Conservation (phyloP, 2,888 invertebrate species). For the Lissonota sp. region DNA sequence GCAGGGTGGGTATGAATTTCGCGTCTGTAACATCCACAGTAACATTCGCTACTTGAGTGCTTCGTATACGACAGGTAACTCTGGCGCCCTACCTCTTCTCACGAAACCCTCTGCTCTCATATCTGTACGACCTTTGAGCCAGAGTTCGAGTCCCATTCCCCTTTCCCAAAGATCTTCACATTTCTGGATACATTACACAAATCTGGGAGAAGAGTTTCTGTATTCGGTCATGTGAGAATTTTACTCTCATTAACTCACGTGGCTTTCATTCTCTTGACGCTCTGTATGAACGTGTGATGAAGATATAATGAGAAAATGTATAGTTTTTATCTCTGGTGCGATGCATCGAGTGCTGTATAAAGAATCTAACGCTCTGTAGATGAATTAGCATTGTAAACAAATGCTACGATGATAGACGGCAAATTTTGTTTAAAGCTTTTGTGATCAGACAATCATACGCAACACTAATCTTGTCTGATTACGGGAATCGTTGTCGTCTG, state of each 20-base stretch:
- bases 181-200: not conserved
- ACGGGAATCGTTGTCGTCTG: no score
- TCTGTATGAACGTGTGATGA: no score
- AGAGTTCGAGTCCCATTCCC: not conserved
- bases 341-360: no score
- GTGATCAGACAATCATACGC: no score
- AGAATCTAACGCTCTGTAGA: no score
- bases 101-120: slow-evolving; percentile 8
- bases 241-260: not conserved
- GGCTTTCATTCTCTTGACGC: not conserved
- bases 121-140: not conserved
- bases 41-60: not conserved
- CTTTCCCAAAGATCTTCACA: not conserved
- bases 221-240: not conserved
- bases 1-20: slow-evolving; percentile 26
- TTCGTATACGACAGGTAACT: slow-evolving; percentile 44
- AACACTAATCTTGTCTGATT: no score
- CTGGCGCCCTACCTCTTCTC: slow-evolving; percentile 14
- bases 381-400: no score
- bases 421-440: no score
- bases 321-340: no score
- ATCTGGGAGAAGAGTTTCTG: not conserved
- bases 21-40: not conserved
- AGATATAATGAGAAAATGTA: no score
- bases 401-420: no score